Conservation (phyloP, 2,113 vertebrate species). For the Patagioenas fasciata region DNA sequence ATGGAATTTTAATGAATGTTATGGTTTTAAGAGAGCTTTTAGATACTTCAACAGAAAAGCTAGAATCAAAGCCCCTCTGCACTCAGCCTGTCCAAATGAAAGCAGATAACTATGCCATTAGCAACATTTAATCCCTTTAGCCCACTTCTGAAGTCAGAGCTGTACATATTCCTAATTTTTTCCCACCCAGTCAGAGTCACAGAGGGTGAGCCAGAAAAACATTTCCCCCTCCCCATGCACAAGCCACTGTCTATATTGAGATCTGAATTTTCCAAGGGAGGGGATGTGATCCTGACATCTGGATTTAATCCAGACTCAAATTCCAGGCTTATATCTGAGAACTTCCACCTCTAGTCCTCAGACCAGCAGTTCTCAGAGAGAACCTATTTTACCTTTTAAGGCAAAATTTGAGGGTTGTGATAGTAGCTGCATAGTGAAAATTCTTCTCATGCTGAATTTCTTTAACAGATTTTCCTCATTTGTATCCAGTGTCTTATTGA, state of each 20-base stretch:
- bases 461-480: neutral
- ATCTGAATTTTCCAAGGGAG: slow-evolving; percentile 19
- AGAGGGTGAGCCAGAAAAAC: neutral
- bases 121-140: neutral
- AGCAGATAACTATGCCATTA: neutral
- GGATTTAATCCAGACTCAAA: slow-evolving; percentile 43
- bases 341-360: slow-evolving; percentile 10
- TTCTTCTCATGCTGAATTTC: slow-evolving; percentile 1
- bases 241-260: slow-evolving; percentile 20
- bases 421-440: neutral
- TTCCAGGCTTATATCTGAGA: slow-evolving; percentile 45
- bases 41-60: neutral
- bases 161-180: slow-evolving; percentile 5
- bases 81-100: neutral
- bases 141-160: neutral
- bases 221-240: neutral
- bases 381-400: slow-evolving; percentile 56
- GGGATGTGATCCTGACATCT: slow-evolving; percentile 46
- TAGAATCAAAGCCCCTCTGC: neutral
- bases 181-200: slow-evolving; percentile 11
- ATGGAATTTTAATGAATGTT: neutral
- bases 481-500: neutral
- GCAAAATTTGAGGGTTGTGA: neutral
- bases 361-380: neutral
- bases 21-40: neutral